Base-by-base conservation (phyloP, 53 echinoderm and acorn worm species). In the Henricia sp. region DNA sequence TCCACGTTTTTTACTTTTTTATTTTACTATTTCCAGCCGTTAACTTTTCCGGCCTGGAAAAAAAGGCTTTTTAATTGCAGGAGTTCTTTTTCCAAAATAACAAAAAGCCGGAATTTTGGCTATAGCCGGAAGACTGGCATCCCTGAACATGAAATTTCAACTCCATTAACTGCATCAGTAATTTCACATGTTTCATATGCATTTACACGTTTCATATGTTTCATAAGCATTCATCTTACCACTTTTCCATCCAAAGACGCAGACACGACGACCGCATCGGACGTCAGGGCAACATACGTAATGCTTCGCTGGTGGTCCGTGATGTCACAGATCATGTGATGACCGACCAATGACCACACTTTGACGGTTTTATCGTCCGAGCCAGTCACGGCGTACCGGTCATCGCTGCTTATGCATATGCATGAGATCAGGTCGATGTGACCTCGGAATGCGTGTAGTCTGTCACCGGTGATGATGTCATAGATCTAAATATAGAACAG, bases 311-410 rank as follows among this genome's bases (percentile, higher is more conserved):
- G 9, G 57, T 80, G 80, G 30, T 55, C 50, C 20, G 54, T 82
- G 55, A 67, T 58, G 46, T 80, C 70, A 58, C 69, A 52, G 23
- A 88, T 40, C 52, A 70, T 56, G 56, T 82, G 36, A 36, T 46
- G 57, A 24, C 57, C 59, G 14, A 34, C 78, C 3, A 88, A 37
- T 21, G 75, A 69, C 88, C 88, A 88, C 52, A 88, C 70, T 25
- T 70, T 80, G 19, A 82, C 69, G 1, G 80, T 82, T 6, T 26
- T 50, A 36, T 88, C 90, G 42, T 90, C 85, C 32, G 90, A 85
- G 27, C 72, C 90, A 46, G 52, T 85, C 56, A 85, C 70, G 19
- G 85, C 76, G n/a, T 43, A 56, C 69, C 68, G 56, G 71, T 90
- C 90, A 36, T 77, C 78, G 5, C 35, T 19, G 68, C 66, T 72